Evolutionary conservation across 2,797 vertebrate genomes (phyloP).

Genomic region (Nannoperca australis): DNA sequence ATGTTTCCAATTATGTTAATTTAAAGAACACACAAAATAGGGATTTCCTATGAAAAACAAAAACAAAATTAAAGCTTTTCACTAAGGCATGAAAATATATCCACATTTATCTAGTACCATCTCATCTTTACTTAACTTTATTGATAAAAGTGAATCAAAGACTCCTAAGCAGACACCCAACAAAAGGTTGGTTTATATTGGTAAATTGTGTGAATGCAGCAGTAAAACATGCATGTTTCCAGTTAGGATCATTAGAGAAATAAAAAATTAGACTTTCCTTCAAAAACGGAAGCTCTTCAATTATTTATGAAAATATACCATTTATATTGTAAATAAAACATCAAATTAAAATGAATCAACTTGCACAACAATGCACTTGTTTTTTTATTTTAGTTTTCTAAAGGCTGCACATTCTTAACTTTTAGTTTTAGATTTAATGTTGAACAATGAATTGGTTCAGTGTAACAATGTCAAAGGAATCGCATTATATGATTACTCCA

Average conservation of each 20-base stretch:
- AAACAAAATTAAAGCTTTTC: background rate
- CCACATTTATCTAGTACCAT: background rate
- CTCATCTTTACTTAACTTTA: background rate
- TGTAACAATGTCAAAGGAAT: conserved; percentile 56
- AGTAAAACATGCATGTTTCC: conserved; percentile 8
- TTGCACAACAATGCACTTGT: too few relatives aligned
- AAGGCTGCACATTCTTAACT: conserved; percentile 18
- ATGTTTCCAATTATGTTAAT: conserved; percentile 8
- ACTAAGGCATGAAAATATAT: background rate
- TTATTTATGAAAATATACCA: background rate
- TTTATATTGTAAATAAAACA: background rate
- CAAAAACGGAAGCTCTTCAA: background rate
- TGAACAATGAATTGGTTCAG: conserved; percentile 45
- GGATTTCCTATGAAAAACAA: background rate
- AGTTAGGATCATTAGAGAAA: conserved; percentile 11
- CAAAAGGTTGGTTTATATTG: background rate
- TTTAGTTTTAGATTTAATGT: conserved; percentile 28
- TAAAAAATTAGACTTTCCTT: background rate
- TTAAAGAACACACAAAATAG: background rate
- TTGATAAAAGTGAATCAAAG: conserved; percentile 42
- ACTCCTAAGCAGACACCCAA: conserved; percentile 18
- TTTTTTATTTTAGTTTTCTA: background rate
- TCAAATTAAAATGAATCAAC: conserved; percentile 41
- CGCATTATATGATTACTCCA: conserved; percentile 54
- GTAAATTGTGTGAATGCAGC: background rate